phyloP scores from a whole-genome alignment of 2,888 invertebrate species.

The Drosophila picticornis region DNA sequence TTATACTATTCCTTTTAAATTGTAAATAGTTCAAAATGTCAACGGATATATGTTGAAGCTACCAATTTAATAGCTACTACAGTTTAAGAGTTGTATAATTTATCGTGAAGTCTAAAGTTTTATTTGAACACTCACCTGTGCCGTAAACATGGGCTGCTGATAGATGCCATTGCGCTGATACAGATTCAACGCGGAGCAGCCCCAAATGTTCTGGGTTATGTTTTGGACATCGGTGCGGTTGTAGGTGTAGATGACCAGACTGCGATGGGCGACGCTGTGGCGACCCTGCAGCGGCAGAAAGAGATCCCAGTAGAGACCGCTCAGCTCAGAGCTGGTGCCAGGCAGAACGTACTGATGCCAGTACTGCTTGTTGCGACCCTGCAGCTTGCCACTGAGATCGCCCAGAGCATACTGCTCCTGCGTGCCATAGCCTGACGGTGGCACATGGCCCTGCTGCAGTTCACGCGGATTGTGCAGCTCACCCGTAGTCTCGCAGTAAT shows the following conservation, averaged over 20 bases:
- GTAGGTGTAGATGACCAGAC: conserved; percentile 86
- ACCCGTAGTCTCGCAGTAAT: conserved; percentile 90
- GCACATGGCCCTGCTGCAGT: conserved; percentile 86
- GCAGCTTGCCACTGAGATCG: conserved; percentile 94
- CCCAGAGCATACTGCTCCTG: conserved; percentile 96
- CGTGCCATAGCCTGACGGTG: conserved; percentile 89
- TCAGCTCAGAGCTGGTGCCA: conserved; percentile 90
- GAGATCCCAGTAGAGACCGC: conserved; percentile 92
- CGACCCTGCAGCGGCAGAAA: conserved; percentile 93
- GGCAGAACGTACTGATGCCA: conserved; percentile 89
- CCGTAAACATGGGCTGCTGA: conserved; percentile 91
- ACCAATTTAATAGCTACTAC: too few species aligned
- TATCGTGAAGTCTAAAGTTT: too few species aligned
- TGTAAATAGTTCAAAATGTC: background rate
- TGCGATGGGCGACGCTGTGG: conserved; percentile 92
- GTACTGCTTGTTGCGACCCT: conserved; percentile 89
- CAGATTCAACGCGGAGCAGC: conserved; percentile 88
- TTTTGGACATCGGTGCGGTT: conserved; percentile 78
- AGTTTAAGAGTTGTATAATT: background rate
- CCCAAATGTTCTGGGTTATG: conserved; percentile 81
- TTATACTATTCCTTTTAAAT: background rate
- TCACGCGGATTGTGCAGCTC: conserved; percentile 91
- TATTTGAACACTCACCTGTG: conserved; percentile 87
- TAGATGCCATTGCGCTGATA: conserved; percentile 89
- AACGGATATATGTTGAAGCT: background rate